A percentile compares a stretch with the other conserved stretches of the same genome.
Evolutionary conservation across 2,797 vertebrate species (phyloP).

Genomic region (Phataginus tricuspis): DNA sequence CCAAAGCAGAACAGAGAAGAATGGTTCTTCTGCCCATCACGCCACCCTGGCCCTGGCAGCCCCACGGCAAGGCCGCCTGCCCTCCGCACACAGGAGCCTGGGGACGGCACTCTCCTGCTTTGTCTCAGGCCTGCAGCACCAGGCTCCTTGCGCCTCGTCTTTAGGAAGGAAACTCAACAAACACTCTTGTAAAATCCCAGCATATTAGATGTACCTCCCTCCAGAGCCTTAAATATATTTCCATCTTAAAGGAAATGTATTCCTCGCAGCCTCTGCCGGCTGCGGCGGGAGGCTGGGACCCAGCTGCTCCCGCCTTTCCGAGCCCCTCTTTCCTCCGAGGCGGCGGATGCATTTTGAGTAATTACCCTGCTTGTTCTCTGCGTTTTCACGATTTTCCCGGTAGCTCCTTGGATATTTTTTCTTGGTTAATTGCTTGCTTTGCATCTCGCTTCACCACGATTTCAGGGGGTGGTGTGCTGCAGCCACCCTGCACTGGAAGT

Average conservation of each 20-base stretch:
- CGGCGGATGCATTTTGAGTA: conserved; percentile 28
- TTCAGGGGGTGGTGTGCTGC: neutral
- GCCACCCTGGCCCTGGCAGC: neutral
- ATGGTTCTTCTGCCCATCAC: accelerated
- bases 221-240: neutral
- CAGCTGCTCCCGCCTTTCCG: conserved; percentile 44
- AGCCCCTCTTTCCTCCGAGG: conserved; percentile 6
- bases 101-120: neutral
- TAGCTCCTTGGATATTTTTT: conserved; percentile 63
- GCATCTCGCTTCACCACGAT: neutral
- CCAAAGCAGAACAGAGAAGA: too few relatives aligned
- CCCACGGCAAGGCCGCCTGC: accelerated
- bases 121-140: neutral
- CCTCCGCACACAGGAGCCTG: neutral
- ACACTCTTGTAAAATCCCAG: neutral
- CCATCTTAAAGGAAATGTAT: conserved; percentile 44
- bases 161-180: neutral
- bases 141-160: neutral
- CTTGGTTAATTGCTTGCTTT: conserved; percentile 61
- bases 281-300: neutral
- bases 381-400: conserved; percentile 50
- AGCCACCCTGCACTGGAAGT: neutral
- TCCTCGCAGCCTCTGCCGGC: conserved; percentile 4
- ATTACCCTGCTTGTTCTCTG: conserved; percentile 67
- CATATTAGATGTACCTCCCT: neutral